phyloP scores from a whole-genome alignment of 2,888 invertebrate genomes.

The Cantharis rustica region DNA sequence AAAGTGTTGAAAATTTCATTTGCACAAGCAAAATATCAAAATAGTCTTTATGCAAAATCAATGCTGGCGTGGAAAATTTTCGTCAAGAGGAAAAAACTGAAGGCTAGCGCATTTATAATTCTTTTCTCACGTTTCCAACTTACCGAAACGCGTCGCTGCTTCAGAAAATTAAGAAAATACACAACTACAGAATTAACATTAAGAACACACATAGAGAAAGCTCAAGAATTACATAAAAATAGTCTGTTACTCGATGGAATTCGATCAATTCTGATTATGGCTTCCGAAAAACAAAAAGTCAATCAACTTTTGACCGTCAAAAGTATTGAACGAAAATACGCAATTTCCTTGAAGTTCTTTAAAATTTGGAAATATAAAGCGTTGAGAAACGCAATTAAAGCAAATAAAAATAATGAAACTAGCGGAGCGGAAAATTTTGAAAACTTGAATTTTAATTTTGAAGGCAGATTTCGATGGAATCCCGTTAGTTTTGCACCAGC shows the following conservation, averaged over 20 bases:
- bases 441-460: background rate
- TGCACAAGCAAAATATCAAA: background rate
- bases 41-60: background rate
- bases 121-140: background rate
- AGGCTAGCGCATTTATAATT: background rate
- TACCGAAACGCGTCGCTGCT: background rate
- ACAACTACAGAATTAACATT: background rate
- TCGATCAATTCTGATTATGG: background rate
- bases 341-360: background rate
- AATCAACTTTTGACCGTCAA: background rate
- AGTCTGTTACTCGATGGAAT: background rate
- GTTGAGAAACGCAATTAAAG: conserved; percentile 10
- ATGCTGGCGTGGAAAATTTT: background rate
- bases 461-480: background rate
- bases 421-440: background rate
- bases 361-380: conserved; percentile 1
- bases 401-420: background rate
- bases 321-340: background rate
- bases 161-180: background rate
- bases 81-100: background rate
- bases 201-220: background rate
- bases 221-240: background rate
- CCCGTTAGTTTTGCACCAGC: background rate
- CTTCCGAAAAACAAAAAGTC: background rate
- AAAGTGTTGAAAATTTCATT: background rate